Evolutionary conservation across 2,888 invertebrate species (phyloP).

Genomic region (Labia minor): DNA sequence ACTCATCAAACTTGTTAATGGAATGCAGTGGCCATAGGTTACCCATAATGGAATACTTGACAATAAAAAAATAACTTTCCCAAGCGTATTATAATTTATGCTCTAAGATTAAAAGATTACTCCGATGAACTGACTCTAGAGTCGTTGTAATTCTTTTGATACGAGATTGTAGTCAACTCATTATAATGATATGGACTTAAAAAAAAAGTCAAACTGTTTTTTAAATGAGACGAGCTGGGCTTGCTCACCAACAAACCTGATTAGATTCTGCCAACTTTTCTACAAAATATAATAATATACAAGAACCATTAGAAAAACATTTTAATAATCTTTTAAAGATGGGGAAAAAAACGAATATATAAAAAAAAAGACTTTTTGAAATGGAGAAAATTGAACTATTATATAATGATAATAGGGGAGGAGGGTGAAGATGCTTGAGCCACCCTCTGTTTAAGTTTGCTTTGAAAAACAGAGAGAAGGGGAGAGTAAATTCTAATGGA

Average conservation of each 20-base stretch:
- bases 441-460: no score
- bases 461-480: neutral
- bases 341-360: no score
- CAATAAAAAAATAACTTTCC: neutral
- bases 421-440: neutral
- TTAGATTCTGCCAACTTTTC: constrained; percentile 4
- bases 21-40: constrained; percentile 3
- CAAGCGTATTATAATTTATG: constrained; percentile 13
- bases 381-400: neutral
- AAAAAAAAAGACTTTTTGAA: neutral
- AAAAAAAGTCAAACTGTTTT: constrained; percentile 13
- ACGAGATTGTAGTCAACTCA: constrained; percentile 13
- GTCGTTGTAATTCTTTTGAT: constrained; percentile 13
- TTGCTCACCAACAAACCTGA: neutral
- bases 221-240: constrained; percentile 6
- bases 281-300: neutral
- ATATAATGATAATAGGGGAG: neutral
- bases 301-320: constrained; percentile 6
- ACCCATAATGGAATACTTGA: neutral
- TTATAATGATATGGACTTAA: neutral
- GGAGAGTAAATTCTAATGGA: neutral
- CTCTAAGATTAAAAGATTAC: neutral
- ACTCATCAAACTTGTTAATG: constrained; percentile 6
- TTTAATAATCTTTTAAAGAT: neutral
- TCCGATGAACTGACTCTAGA: constrained; percentile 3